Evolutionary conservation across 2,113 vertebrate genomes (phyloP).

Genomic region (Salvator merianae): DNA sequence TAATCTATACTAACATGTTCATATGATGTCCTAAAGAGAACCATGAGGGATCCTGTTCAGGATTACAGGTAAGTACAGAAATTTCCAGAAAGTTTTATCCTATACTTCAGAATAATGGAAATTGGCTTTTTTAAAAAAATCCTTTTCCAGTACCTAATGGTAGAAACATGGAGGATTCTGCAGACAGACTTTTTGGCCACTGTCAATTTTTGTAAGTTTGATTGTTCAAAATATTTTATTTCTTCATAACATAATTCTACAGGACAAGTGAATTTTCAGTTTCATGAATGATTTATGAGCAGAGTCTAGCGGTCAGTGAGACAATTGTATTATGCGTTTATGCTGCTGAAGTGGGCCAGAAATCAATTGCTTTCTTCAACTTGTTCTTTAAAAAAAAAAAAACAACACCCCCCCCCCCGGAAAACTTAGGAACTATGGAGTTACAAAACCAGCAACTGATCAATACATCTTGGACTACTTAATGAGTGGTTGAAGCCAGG

Average conservation of each 20-base stretch:
- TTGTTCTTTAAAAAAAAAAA: constrained; percentile 10
- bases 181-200: not conserved
- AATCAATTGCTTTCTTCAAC: constrained; percentile 26
- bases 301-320: not conserved
- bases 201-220: not conserved
- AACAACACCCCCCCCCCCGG: too few species aligned
- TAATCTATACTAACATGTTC: too few species aligned
- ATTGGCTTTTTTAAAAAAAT: not conserved
- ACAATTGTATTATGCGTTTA: not conserved
- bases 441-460: constrained; percentile 40
- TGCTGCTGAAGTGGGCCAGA: not conserved
- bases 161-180: not conserved
- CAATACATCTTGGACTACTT: constrained; percentile 43
- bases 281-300: not conserved
- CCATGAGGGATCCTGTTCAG: too few species aligned
- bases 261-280: not conserved
- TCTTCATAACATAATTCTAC: not conserved
- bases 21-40: too few species aligned
- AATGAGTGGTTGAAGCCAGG: constrained; percentile 47
- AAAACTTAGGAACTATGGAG: constrained; percentile 16
- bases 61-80: too few species aligned
- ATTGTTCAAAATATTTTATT: not conserved
- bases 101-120: not conserved
- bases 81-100: too few species aligned
- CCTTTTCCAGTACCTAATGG: not conserved